A percentile compares a stretch with the other conserved stretches of the same genome.
These are phyloP conservation scores for Propithecus deckenii DNA, from an alignment of 2,797 vertebrate species.

Conservation along the genomic window DNA sequence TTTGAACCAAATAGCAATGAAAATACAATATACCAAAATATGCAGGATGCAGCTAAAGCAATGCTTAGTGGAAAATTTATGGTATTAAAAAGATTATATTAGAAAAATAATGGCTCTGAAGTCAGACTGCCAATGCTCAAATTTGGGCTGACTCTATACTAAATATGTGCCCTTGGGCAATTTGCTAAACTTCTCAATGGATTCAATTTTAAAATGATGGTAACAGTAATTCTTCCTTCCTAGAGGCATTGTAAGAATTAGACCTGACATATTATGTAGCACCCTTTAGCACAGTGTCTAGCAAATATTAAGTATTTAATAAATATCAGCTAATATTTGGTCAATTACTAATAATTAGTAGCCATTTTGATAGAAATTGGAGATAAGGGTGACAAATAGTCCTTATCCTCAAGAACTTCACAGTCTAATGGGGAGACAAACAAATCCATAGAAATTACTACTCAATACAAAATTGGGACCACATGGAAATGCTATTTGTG, in stretches of 20 bases:
- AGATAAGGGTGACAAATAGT: neutral
- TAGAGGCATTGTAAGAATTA: neutral
- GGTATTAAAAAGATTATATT: neutral
- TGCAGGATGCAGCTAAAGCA: neutral
- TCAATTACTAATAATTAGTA: neutral
- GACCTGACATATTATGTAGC: neutral
- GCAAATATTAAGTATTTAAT: neutral
- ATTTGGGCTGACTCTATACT: neutral
- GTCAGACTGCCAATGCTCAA: neutral
- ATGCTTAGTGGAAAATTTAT: neutral
- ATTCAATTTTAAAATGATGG: neutral
- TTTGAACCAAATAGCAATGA: neutral
- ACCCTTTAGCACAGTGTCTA: neutral
- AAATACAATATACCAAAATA: neutral
- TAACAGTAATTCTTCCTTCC: neutral
- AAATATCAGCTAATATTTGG: neutral
- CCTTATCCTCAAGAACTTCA: neutral
- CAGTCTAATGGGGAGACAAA: neutral
- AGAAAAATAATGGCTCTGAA: neutral
- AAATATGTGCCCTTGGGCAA: neutral
- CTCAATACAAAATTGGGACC: neutral
- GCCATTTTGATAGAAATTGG: neutral
- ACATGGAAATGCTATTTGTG: neutral
- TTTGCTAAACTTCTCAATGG: neutral
- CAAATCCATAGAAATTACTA: neutral